Evolutionary conservation across 2,888 invertebrate species (phyloP).

Genomic region (Scaptomyza tumidula): DNA sequence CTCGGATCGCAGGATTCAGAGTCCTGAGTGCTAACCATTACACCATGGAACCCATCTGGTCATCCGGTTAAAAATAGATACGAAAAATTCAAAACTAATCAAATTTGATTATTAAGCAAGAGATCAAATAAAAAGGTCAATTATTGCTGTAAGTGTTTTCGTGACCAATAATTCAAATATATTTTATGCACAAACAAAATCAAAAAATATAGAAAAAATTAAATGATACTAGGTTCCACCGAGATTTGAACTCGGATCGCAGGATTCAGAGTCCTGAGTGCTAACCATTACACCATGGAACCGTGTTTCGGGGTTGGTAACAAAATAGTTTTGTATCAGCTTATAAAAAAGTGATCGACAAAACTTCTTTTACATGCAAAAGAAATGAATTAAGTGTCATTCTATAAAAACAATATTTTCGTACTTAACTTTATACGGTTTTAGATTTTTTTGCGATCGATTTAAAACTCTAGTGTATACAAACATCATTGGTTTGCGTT

Average conservation of each 20-base stretch:
- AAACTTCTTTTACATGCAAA: background rate
- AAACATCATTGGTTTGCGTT: no score
- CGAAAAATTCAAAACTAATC: background rate
- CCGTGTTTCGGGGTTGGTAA: constrained; percentile 50
- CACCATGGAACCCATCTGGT: constrained; percentile 85
- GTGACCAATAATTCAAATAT: no score
- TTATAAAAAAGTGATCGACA: background rate
- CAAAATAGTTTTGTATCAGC: constrained; percentile 24
- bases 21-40: constrained; percentile 86
- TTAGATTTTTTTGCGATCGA: background rate
- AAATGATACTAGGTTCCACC: constrained; percentile 81
- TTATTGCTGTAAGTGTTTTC: background rate
- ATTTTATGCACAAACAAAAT: background rate
- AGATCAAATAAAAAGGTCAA: background rate
- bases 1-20: constrained; percentile 85
- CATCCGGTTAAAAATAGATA: constrained; percentile 3
- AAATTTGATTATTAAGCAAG: background rate
- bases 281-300: constrained; percentile 87
- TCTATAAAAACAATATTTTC: background rate
- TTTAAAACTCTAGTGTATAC: background rate
- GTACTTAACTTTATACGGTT: background rate
- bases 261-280: constrained; percentile 86
- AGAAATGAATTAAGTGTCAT: background rate
- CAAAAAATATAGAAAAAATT: constrained; percentile 16
- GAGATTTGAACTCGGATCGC: constrained; percentile 86